Base-by-base conservation (phyloP, 2,888 invertebrate species). In the Mythimna albipuncta region DNA sequence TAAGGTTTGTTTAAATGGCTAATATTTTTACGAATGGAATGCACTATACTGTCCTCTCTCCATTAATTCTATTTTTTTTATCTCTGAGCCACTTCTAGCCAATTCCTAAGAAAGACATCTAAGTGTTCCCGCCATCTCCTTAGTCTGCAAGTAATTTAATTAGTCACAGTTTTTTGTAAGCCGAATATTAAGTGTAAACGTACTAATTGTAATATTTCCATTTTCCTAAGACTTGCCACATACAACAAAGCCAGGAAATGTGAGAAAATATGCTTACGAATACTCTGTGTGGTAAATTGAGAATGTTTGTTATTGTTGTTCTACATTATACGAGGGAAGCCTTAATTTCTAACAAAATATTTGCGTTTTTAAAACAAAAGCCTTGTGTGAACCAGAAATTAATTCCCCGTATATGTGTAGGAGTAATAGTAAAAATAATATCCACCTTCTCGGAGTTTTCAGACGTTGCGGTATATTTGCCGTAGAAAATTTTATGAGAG, bases 291-390 rank as follows among this genome's bases (percentile, higher is more conserved):
- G 26, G 63, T 50, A 72, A 58, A 55, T 63, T 66, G 21, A 63
- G 26, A 77, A 68, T 65, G 47, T 71, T 65, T 81, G 63, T 79
- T 76, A 74, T 79, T 74, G 55, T 79, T 79, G 52, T 74, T 64
- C 59, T 70, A 71, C 62, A 74, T 74, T 75, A 74, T 63, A 75
- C 71, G 57, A 65, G 68, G 61, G n/a, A 55, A 72, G 73, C 75
- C 65, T 73, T 78, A 83, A 77, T 74, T 81, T 69, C 63, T 77
- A 72, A 69, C 69, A 83, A 76, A 75, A 83, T 82, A 82, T 79
- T 82, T 71, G 59, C 74, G 54, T 77, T 84, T 77, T 76, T 64
- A 81, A 83, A 84, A 82, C 65, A 71, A 79, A 74, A 68, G 70
- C 74, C 72, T 84, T 79, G 59, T 73, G 61, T 57, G 69, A 71